Evolutionary conservation across 2,113 vertebrate species (phyloP).

Genomic region (Zapornia atra): DNA sequence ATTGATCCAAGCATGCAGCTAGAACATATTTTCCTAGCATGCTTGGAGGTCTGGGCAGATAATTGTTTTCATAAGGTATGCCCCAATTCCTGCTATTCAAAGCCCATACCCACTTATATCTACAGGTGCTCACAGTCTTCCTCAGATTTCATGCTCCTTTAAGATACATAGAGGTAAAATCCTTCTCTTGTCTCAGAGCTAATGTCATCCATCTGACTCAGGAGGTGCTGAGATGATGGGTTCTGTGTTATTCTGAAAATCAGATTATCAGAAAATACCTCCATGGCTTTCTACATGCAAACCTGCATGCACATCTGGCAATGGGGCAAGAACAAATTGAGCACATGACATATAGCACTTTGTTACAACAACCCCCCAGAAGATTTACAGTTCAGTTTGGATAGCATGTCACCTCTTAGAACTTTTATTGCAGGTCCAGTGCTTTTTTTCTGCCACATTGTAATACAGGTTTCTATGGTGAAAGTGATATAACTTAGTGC

Average conservation of each 20-base stretch:
- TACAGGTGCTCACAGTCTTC: background rate
- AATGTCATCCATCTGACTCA: background rate
- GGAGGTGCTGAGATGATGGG: background rate
- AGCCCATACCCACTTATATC: rapidly evolving
- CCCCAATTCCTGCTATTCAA: background rate
- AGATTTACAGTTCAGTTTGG: background rate
- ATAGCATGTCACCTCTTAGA: background rate
- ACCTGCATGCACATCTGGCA: background rate
- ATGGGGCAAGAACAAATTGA: background rate
- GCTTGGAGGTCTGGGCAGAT: background rate
- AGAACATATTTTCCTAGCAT: background rate
- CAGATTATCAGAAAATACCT: background rate
- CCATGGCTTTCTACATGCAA: background rate
- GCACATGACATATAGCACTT: background rate
- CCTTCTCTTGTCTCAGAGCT: background rate
- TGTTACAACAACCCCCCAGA: background rate
- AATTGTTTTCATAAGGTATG: background rate
- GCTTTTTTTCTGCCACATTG: background rate
- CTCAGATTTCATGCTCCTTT: background rate
- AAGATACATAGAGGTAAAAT: background rate
- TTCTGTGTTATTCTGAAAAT: background rate
- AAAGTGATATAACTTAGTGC: background rate
- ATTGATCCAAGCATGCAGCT: background rate
- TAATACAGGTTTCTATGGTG: background rate
- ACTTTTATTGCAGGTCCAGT: background rate